Base-by-base conservation (phyloP, 2,113 vertebrate species). In the Gopherus evgoodei region DNA sequence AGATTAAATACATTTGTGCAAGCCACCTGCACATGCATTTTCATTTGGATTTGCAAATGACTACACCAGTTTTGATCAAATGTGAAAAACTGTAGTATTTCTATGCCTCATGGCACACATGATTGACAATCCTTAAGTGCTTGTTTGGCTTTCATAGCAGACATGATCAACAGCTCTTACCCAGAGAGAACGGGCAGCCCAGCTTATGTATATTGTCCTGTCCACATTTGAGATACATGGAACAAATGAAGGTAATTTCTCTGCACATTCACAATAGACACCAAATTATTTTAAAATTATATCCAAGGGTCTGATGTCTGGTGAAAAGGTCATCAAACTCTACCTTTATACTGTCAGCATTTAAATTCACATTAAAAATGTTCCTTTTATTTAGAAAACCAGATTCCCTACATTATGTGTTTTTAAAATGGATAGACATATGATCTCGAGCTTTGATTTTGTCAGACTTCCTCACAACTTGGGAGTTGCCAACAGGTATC, bases 1-100 rank as follows among this genome's bases (percentile, higher is more conserved):
- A 0, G 4, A 94, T 94, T 94, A 89, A 25, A 93, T 91, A 84
- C 76, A 29, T 94, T 93, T 95, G 92, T 93, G 96, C 96, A 92
- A 50, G 56, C 93, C 91, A 83, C 91, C 85, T 90, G 89, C 90
- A 81, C 17, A 1, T 29, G 69, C 6, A 0, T 35, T 56, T 69
- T 93, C 47, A 52, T 57, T 95, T 89, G 31, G 85, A 93, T 80
- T 29, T 3, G 42, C 1, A 8, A 90, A 93, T n/a, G 86, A 35
- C 11, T 14, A 81, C 11, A 47, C 69, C 88, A 76, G 82, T 83
- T 90, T 91, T 72, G 65, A 91, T 31, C 82, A 14, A 62, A 35
- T 2, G 38, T 21, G 83, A 95, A 94, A 47, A 83, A 50, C 59
- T 2, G 0, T 2, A 49, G 38, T 86, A 83, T 79, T 96, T 80